A percentile compares a stretch with the other conserved stretches of the same genome.
Evolutionary conservation across 1,140 invertebrate genomes (phyloP).

Genomic region (Chrysomallon squamiferum): DNA sequence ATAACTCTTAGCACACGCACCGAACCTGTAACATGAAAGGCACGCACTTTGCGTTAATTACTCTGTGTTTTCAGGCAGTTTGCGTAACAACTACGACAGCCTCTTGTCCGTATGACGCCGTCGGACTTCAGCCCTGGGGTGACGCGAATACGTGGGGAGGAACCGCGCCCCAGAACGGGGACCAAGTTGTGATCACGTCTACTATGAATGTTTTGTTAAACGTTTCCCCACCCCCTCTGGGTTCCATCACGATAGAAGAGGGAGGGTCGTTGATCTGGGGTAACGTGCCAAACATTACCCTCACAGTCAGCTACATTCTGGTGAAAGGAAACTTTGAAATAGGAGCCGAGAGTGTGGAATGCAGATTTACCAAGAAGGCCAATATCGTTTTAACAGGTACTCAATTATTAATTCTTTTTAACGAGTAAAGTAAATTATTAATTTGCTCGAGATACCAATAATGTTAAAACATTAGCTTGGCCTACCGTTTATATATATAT

Average conservation of each 20-base stretch:
- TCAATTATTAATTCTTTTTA: too few species aligned
- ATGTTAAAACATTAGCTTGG: too few species aligned
- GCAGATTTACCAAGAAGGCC: slow-evolving; percentile 13
- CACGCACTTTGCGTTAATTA: too few species aligned
- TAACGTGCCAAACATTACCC: not conserved
- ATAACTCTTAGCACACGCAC: too few species aligned
- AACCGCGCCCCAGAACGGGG: not conserved
- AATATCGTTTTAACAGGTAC: slow-evolving; percentile 10
- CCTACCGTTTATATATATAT: too few species aligned
- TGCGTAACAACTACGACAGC: not conserved
- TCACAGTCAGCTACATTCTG: slow-evolving; percentile 10
- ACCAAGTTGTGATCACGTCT: not conserved
- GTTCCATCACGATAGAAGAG: slow-evolving; percentile 3
- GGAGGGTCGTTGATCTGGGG: slow-evolving; percentile 14
- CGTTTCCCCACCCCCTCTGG: slow-evolving; percentile 10
- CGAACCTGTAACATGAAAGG: too few species aligned
- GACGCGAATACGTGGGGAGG: slow-evolving; percentile 6
- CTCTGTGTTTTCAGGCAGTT: not conserved
- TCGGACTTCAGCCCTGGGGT: not conserved
- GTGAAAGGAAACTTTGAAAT: slow-evolving; percentile 17
- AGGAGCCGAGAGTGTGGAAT: not conserved
- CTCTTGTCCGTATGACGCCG: not conserved
- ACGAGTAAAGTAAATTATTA: too few species aligned
- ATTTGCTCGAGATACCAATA: too few species aligned
- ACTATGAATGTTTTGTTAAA: slow-evolving; percentile 12